Conservation (phyloP, 2,113 vertebrate genomes). For the Callospermophilus lateralis region DNA sequence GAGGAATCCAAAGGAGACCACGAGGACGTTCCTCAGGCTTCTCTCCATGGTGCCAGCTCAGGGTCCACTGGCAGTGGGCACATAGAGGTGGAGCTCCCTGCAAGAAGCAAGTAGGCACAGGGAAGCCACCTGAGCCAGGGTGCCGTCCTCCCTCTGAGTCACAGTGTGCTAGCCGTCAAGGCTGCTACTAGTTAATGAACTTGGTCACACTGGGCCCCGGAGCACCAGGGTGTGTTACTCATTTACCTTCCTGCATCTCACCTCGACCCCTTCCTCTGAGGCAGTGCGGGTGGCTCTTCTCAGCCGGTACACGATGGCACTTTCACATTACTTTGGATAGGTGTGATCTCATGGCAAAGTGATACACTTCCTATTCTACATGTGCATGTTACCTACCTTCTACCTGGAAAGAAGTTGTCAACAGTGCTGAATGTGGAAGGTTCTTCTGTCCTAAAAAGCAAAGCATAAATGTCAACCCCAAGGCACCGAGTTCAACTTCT, state of each 20-base stretch:
- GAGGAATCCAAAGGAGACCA: conserved; percentile 94
- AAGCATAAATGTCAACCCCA: background rate
- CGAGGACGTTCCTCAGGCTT: conserved; percentile 92
- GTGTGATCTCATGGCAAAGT: background rate
- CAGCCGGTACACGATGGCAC: background rate
- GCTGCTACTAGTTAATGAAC: background rate
- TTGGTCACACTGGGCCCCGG: background rate
- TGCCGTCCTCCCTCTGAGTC: background rate
- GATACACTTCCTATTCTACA: background rate
- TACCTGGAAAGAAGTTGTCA: background rate
- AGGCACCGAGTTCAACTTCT: background rate
- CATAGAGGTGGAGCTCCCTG: fast-evolving
- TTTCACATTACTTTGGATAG: background rate
- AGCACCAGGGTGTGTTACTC: background rate
- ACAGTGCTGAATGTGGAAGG: fast-evolving
- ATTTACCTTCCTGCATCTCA: conserved; percentile 62
- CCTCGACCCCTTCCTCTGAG: background rate
- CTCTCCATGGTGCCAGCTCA: conserved; percentile 86
- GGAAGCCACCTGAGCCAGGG: background rate
- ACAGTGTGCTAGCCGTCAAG: conserved; percentile 28
- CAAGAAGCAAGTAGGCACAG: background rate
- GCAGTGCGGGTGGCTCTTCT: background rate
- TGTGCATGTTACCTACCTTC: fast-evolving
- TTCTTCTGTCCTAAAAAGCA: background rate
- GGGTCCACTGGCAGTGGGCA: fast-evolving